Percentiles rank a stretch among this genome's conserved stretches.
These are phyloP conservation scores for Philopedon plagiatum DNA, from an alignment of 2,888 invertebrate species.

Conservation along the genomic window DNA sequence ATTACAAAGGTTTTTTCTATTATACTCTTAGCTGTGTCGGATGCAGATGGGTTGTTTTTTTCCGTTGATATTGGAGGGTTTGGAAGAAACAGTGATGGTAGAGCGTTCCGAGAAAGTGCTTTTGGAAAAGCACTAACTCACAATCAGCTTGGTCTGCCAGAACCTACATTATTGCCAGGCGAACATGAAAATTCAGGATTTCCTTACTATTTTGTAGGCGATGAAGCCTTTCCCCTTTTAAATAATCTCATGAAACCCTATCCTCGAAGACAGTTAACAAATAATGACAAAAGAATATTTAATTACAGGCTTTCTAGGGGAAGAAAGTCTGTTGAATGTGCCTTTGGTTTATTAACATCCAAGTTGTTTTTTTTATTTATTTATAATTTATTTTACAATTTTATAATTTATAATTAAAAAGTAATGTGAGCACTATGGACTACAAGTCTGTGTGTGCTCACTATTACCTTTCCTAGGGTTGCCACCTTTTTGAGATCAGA, in stretches of 20 bases:
- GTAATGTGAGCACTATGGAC: no score
- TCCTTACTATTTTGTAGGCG: conserved; percentile 10
- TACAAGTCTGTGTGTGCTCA: no score
- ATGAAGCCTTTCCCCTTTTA: neutral
- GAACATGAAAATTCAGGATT: conserved; percentile 11
- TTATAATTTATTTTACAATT: no score
- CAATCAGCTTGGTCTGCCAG: conserved; percentile 5
- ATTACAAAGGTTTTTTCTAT: conserved; percentile 62
- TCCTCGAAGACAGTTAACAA: neutral
- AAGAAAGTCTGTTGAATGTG: neutral
- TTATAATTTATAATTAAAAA: no score
- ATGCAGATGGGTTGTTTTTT: conserved; percentile 63
- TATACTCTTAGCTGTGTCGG: conserved; percentile 62
- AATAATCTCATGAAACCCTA: neutral
- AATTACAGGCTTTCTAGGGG: conserved; percentile 5
- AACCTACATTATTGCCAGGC: conserved; percentile 13
- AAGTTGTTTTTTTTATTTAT: no score
- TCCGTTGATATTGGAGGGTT: conserved; percentile 60
- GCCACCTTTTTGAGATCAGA: no score
- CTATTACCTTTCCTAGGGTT: no score
- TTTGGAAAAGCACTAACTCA: conserved; percentile 14
- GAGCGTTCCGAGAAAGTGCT: conserved; percentile 31
- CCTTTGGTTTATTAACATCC: neutral
- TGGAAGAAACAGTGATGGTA: conserved; percentile 60
- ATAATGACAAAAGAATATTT: conserved; percentile 5